Evolutionary conservation across 2,113 vertebrate genomes (phyloP), one percentile per base, ranked within the genome.

Genomic region (Dryoscopus gambensis): DNA sequence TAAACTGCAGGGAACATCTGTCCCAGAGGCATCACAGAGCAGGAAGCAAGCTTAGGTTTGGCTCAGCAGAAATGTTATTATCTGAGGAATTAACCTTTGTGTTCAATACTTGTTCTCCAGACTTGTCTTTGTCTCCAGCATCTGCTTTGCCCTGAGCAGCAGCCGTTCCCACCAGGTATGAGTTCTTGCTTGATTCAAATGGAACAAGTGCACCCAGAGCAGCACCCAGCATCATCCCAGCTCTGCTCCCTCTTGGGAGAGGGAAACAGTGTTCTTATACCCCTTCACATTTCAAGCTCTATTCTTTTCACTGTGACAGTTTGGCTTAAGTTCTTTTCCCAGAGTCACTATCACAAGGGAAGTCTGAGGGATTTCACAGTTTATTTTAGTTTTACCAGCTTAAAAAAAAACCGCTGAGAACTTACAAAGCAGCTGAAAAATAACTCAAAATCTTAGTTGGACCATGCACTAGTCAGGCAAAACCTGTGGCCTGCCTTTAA

Each of bases 31-130:
- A 90, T 33, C 50, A 25, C 16, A 40, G 71, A 93, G 82, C 27
- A 79, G 90, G 67, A 96, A 81, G 81, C 73, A 76, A 93, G 42
- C 23, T 42, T 65, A 59, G 25, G 80, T 65, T 81, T 86, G 91
- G 56, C 46, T 28, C 84, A 74, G 35, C 82, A 57, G 13, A 95
- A 89, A 78, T 81, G 31, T 87, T 64, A 94, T 96, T 95, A 84
- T 73, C 89, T 39, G 14, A 83, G 76, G 89, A 93, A 94, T 95
- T 95, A 95, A 96, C 68, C 63, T 94, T 83, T 84, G 31, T 49
- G 40, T 92, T 91, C 93, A 56, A 9, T 76, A 68, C 91, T 90
- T 93, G 70, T 78, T 93, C 84, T 60, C 27, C 37, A 70, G 50
- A 39, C 15, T 70, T 20, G 3, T 18, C 65, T 93, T 92, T 56